These are phyloP conservation scores for Agonopterix subpropinquella DNA, from an alignment of 2,888 invertebrate species.

Conservation along the genomic window DNA sequence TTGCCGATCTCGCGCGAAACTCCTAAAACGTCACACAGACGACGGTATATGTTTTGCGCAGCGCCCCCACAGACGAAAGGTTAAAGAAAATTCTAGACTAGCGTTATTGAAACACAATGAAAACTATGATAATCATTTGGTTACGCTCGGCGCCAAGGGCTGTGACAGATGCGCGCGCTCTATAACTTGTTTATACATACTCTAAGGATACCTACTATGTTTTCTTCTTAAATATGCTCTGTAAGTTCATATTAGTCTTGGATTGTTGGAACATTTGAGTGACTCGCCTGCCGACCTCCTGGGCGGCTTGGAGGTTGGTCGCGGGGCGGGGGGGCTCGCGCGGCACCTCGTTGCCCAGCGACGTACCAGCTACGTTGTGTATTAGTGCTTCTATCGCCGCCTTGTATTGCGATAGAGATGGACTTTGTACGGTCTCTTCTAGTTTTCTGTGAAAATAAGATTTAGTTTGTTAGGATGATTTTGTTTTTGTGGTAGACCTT, in stretches of 20 bases:
- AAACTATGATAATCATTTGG: too few species aligned
- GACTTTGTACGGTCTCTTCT: constrained; percentile 55
- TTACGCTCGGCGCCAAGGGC: too few species aligned
- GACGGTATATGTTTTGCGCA: too few species aligned
- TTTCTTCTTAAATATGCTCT: constrained; percentile 70
- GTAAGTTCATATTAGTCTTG: constrained; percentile 63
- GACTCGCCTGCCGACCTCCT: constrained; percentile 63
- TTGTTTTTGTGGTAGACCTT: too few species aligned
- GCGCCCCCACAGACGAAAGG: too few species aligned
- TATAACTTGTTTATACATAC: too few species aligned
- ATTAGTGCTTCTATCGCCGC: constrained; percentile 57
- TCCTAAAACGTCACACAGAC: too few species aligned
- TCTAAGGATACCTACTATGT: constrained; percentile 29
- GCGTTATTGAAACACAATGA: too few species aligned
- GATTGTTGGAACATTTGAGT: constrained; percentile 68
- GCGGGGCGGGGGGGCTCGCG: constrained; percentile 29
- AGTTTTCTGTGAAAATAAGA: constrained; percentile 42
- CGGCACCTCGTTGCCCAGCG: constrained; percentile 15
- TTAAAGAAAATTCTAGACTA: too few species aligned
- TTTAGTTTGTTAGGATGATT: not conserved
- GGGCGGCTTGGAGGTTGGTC: constrained; percentile 50
- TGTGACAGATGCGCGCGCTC: too few species aligned
- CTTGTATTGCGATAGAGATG: constrained; percentile 48
- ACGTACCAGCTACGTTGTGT: constrained; percentile 36
- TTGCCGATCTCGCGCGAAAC: too few species aligned